Base-by-base conservation (phyloP, 2,797 vertebrate genomes). In the Ctenochaetus hawaiiensis region DNA sequence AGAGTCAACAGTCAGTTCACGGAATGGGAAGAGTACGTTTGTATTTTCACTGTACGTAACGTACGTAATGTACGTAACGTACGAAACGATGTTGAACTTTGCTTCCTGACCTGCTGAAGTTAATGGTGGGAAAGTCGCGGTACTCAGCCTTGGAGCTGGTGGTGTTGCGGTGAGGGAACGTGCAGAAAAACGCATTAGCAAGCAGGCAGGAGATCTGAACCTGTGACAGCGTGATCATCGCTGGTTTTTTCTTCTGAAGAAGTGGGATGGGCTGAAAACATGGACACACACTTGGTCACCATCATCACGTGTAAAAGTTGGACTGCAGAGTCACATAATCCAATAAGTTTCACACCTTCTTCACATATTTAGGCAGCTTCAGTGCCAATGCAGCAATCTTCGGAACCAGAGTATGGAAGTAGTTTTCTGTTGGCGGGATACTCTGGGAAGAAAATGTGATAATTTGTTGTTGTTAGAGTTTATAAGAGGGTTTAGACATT, bases 121-220 rank as follows among this genome's bases (percentile, higher is more conserved):
- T 96, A 20, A 96, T 95, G 77, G 67, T 67, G 2, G 94, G 94
- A 75, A 77, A 94, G 66, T 45, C 77, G 82, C 16, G 4, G 63
- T 93, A 95, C 78, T 95, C 93, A 0, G 93, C 71, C 0, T 6
- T 45, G 1, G 49, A 1, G 0, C 0, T 1, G 2, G 53, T 62
- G 17, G 80, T 1, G 82, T 95, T 95, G 45, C 95, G 93, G 52
- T 93, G 93, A 20, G 95, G 95, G 76, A 94, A 96, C 0, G 94
- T 95, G 87, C 95, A 96, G 89, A 91, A 95, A 58, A 96, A 96
- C 0, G 95, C 95, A 5, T 96, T 95, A 0, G 95, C 95, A 7
- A 96, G 84, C 17, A 96, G 87, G 52, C 91, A 91, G 73, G 95
- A 60, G 10, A 95, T 94, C 90, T 96, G 95, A 6, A 6, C 7